Evolutionary conservation across 2,888 invertebrate genomes (phyloP), one percentile per base, ranked within the genome.

Genomic region (Phalera bucephala): DNA sequence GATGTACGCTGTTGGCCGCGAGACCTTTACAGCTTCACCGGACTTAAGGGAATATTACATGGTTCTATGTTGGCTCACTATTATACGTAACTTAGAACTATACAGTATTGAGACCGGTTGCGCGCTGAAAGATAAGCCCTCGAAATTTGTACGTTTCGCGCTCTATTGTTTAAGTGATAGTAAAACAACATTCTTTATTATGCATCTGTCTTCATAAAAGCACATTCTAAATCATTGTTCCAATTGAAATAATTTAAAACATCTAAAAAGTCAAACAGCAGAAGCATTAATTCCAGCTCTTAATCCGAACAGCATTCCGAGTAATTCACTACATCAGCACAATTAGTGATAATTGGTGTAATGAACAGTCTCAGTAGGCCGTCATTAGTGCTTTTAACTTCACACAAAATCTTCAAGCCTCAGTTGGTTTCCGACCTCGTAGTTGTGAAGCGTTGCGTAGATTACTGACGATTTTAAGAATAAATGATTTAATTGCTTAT

Each of bases 291-390:
- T 3, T 19, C 11, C 17, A 10, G 7, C 19, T 11, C 19, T 49
- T 51, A 55, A 48, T 55, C 47, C 35, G 23, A 46, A 43, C 27
- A 29, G 17, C 49, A 50, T 58, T 57, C 50, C 40, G 45, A 39
- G 38, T 49, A 35, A 48, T 61, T 49, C 33, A 50, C 48, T 45
- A 49, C 52, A 62, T 65, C 52, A 57, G 53, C 43, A 42, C 55
- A 69, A 67, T 60, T 53, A 63, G 41, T 38, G 33, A 50, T 67
- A 66, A 69, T 70, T 68, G 65, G 43, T 43, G 42, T 62, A 65
- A 68, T 66, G 56, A 66, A 60, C 54, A 44, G 40, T 19, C 45
- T 42, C 31, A 35, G 44, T 40, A 43, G 26, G 33, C 20, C 46
- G 36, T 31, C 37, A 26, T 15, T 23, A 12, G 26, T 33, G 31